Evolutionary conservation across 2,888 invertebrate genomes (phyloP).

Genomic region (Eupithecia tripunctaria): DNA sequence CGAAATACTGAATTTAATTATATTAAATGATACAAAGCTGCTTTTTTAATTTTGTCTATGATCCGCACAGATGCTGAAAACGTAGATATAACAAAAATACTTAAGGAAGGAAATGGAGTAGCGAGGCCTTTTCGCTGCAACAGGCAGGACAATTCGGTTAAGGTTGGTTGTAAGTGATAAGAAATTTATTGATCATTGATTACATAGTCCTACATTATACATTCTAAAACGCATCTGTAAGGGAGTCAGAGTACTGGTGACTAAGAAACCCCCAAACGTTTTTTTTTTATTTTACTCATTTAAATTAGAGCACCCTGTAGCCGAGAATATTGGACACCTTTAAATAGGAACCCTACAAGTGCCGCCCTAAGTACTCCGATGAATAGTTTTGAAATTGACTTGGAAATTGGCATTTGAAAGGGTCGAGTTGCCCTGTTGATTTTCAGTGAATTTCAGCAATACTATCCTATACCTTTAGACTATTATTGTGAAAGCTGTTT

Average conservation of each 20-base stretch:
- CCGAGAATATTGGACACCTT: conserved; percentile 15
- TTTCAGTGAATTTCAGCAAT: conserved; percentile 3
- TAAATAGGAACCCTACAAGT: conserved; percentile 10
- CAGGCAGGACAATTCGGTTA: no score
- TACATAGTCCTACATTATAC: neutral
- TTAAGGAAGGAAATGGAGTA: no score
- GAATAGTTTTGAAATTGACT: conserved; percentile 25
- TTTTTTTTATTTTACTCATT: neutral
- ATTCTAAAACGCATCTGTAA: neutral
- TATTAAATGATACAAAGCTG: neutral
- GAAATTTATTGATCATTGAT: neutral
- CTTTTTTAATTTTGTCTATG: neutral
- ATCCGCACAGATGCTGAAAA: neutral
- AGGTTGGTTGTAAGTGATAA: neutral
- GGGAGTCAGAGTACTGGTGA: neutral
- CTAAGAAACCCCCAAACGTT: neutral
- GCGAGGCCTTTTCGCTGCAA: no score
- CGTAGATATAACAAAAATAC: neutral
- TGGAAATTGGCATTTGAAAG: conserved; percentile 22
- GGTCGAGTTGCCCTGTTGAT: conserved; percentile 9
- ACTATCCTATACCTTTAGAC: neutral
- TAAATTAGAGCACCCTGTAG: neutral
- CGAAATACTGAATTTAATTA: neutral
- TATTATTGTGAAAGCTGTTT: conserved; percentile 1
- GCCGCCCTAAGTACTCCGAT: conserved; percentile 9